Evolutionary conservation across 2,888 invertebrate genomes (phyloP), one percentile per base, ranked within the genome.

Genomic region (Synergus itoensis): DNA sequence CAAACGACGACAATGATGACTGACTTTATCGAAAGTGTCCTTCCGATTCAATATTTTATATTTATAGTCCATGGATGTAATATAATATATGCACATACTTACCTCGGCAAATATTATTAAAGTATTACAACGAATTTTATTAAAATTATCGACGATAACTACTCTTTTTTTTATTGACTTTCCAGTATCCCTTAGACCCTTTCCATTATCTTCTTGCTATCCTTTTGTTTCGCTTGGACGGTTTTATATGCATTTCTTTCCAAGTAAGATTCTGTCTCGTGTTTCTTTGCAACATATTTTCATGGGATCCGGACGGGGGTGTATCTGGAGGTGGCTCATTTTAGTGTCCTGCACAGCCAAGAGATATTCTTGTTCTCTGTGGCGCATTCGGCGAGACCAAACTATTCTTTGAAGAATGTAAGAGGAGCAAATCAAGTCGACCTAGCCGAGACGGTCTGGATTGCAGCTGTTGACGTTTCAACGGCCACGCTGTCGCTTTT

Each of bases 401-500:
- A 89, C 89, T 89, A 89, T 89, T 89, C 84, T 84, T 82, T 86
- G 81, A 89, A 88, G 91, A 91, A 91, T 92, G 90, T 87, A 86
- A 90, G 85, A 89, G 81, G 88, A 91, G 88, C 88, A 90, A 91
- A 89, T 88, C 85, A 87, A 89, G 86, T 79, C 65, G 53, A 81
- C 78, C 85, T 82, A 84, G 84, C 80, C 80, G 82, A 83, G 84
- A 80, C 84, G 84, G 89, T 86, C 88, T 91, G 90, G 84, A 80
- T 80, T 81, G 88, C 92, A 91, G 91, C 91, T 92, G 91, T 89
- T 88, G 88, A 86, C 84, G 85, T 80, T 84, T 83, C 81, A 84
- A 87, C 87, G 87, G 84, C 82, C 84, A 80, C 81, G 80, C 79
- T 77, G 48, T 62, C 77, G 79, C 77, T 73, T 73, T 73, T 36